phyloP scores from a whole-genome alignment of 2,797 vertebrate genomes.

The Mormyrops attenuatus region DNA sequence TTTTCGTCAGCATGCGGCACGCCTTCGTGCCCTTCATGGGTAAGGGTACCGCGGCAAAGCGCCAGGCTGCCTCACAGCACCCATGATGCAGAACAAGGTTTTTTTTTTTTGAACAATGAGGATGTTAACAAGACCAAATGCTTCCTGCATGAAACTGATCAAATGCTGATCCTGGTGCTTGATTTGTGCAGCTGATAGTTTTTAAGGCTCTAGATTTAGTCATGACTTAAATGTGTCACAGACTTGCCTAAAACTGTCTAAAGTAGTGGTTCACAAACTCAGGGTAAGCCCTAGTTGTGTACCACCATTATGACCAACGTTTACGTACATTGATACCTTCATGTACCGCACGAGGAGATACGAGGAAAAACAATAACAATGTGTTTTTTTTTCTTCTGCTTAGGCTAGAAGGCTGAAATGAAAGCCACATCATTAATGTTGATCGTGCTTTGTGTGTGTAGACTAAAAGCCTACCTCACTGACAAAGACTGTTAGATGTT shows the following conservation, averaged over 20 bases:
- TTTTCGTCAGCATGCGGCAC: slow-evolving; percentile 90
- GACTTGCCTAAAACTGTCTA: not conserved
- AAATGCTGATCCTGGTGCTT: not conserved
- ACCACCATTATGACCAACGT: not conserved
- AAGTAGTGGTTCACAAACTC: not conserved
- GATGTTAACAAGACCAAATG: not conserved
- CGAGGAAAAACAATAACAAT: not conserved
- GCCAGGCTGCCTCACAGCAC: not conserved
- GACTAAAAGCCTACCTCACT: not conserved
- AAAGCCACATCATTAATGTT: not conserved
- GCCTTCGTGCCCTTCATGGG: slow-evolving; percentile 91
- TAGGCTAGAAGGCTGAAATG: not conserved
- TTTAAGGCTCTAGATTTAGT: not conserved
- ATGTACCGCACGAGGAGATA: not conserved
- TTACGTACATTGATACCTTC: not conserved
- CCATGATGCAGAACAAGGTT: not conserved
- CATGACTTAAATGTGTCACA: not conserved
- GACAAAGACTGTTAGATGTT: not conserved
- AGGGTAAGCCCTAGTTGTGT: not conserved
- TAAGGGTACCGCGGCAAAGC: slow-evolving; percentile 40
- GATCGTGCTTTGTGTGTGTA: not conserved
- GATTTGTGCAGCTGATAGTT: not conserved
- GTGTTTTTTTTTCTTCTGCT: not conserved
- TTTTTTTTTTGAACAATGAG: not conserved
- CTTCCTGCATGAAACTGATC: not conserved